A percentile compares a stretch with the other conserved stretches of the same genome.
Conservation (phyloP, 2,113 vertebrate species). For the Nothobranchius kuhntae region DNA sequence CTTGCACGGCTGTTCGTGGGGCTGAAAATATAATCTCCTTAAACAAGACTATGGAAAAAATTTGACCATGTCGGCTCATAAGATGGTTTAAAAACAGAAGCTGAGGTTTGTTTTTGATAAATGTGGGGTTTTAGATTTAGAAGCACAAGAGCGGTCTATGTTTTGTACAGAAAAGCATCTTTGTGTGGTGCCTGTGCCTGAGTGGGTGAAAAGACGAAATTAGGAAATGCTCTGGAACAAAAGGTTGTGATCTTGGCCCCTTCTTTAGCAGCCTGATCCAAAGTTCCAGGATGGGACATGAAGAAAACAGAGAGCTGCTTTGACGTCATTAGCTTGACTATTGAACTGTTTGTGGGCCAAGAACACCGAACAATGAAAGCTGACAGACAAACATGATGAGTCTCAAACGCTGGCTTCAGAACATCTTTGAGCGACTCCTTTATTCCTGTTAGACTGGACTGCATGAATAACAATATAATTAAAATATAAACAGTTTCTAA, state of each 20-base stretch:
- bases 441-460: not conserved
- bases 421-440: not conserved
- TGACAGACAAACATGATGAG: slow-evolving; percentile 3
- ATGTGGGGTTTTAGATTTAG: not conserved
- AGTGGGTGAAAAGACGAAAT: slow-evolving; percentile 20
- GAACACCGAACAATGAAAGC: slow-evolving; percentile 41
- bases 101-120: not conserved
- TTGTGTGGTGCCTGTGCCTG: slow-evolving; percentile 1
- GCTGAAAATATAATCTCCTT: slow-evolving; percentile 31
- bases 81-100: slow-evolving; percentile 15
- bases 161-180: not conserved
- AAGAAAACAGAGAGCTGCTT: slow-evolving; percentile 26
- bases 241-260: slow-evolving; percentile 51
- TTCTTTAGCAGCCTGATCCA: slow-evolving; percentile 10
- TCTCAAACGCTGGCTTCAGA: slow-evolving; percentile 13
- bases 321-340: slow-evolving; percentile 33
- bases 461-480: not conserved
- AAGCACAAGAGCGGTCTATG: not conserved
- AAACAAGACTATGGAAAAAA: slow-evolving; percentile 25
- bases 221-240: slow-evolving; percentile 48
- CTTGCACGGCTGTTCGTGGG: slow-evolving; percentile 24
- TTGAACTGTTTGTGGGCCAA: slow-evolving; percentile 18
- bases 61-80: slow-evolving; percentile 26
- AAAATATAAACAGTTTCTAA: not conserved
- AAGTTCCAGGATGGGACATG: slow-evolving; percentile 8